Base-by-base conservation (phyloP, 2,797 vertebrate genomes). In the Tadarida brasiliensis region DNA sequence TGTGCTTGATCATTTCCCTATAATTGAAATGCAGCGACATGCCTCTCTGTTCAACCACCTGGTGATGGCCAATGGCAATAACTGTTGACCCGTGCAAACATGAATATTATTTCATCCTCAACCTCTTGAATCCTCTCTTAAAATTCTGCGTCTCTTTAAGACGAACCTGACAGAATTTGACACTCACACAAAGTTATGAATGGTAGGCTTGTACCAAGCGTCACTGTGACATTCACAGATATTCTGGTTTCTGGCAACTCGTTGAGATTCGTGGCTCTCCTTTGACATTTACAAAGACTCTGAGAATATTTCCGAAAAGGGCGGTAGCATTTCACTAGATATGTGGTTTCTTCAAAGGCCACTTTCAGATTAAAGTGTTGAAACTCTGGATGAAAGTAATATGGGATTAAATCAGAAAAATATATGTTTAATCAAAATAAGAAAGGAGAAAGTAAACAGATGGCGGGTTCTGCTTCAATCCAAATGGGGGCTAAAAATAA, bases 231-330 rank as follows among this genome's bases (percentile, higher is more conserved):
- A 98, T 98, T 98, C 98, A 97, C 74, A 97, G 96, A 85, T 87
- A 91, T 65, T 82, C 91, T 97, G 47, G 44, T 61, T 97, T 98
- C 39, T 97, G 98, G 96, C 95, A 98, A 97, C 65, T 59, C 19
- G 97, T 97, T 91, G 94, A 95, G 96, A 93, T 94, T 98, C 96
- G 92, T 97, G 95, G 67, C 90, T 95, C 97, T 97, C 96, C 97
- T 97, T 96, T 98, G 98, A 98, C 98, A 98, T 98, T 98, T 98
- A 97, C 96, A 91, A 81, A 95, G 84, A 96, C 95, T 93, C 95
- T 92, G 87, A 96, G 93, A 97, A 86, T 98, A 77, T 97, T 98
- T 98, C 92, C 81, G 51, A 97, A 98, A 98, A 96, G 78, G 95
- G 28, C 33, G 96, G 26, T 8, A 70, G 24, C 92, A 97, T 59